Percentiles rank a stretch among this genome's conserved stretches.
Conservation (phyloP, 2,797 vertebrate genomes). For the Takifugu ocellatus region DNA sequence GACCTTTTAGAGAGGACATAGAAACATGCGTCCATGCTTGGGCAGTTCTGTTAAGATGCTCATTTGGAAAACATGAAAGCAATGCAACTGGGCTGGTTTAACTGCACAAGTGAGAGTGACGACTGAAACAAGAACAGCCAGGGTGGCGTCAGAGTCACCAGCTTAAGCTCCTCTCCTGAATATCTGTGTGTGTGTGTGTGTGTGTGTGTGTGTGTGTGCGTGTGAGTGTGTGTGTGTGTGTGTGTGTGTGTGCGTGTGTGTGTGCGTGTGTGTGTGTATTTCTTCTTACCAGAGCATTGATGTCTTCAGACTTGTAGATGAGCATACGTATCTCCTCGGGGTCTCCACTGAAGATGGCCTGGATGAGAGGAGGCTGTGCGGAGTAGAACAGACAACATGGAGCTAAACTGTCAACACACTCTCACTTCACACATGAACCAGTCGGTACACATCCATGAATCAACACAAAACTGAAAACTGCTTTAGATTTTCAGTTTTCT, state of each 20-base stretch:
- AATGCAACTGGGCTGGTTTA: too few relatives aligned
- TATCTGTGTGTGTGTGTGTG: background rate
- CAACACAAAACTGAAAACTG: too few relatives aligned
- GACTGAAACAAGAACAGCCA: too few relatives aligned
- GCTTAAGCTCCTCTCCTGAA: too few relatives aligned
- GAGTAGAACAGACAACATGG: background rate
- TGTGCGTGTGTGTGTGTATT: conserved; percentile 4
- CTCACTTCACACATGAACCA: background rate
- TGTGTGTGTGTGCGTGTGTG: conserved; percentile 3
- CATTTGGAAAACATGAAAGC: too few relatives aligned
- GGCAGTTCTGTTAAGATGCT: too few relatives aligned
- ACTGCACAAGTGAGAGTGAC: too few relatives aligned
- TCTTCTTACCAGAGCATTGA: conserved; percentile 88
- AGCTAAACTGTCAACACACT: too few relatives aligned
- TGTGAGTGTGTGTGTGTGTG: conserved; percentile 1
- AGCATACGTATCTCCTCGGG: conserved; percentile 94
- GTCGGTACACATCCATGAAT: background rate
- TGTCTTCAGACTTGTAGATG: conserved; percentile 96
- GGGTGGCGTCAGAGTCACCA: too few relatives aligned
- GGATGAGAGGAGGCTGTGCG: conserved; percentile 88
- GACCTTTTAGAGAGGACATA: too few relatives aligned
- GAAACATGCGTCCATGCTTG: too few relatives aligned
- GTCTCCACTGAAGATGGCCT: conserved; percentile 96
- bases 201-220: background rate
- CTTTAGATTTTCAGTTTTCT: too few relatives aligned